Evolutionary conservation across 1,140 invertebrate genomes (phyloP).

Genomic region (Calycopis cecrops): DNA sequence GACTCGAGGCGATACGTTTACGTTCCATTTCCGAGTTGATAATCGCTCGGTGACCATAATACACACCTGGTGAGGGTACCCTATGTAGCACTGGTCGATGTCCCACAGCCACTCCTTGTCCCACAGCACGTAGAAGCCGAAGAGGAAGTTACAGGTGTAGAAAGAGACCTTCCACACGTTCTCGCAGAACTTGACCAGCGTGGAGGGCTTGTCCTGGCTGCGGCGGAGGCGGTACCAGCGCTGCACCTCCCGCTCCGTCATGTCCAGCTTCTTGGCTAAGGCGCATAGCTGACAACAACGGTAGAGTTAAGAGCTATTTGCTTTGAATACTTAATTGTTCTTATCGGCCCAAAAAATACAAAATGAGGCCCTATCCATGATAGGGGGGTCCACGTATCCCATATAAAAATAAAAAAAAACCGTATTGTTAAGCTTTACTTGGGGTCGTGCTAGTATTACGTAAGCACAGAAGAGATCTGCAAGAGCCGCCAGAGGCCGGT

Average conservation of each 20-base stretch:
- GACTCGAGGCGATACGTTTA: too few species aligned
- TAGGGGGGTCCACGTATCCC: too few species aligned
- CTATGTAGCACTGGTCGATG: conserved; percentile 93
- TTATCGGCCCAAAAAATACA: too few species aligned
- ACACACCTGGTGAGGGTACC: conserved; percentile 81
- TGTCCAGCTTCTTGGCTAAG: conserved; percentile 89
- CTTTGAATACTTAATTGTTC: too few species aligned
- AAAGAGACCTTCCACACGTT: conserved; percentile 93
- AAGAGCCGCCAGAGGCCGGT: too few species aligned
- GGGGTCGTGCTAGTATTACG: too few species aligned
- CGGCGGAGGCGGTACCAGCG: conserved; percentile 90
- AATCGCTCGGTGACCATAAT: too few species aligned
- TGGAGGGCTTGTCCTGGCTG: conserved; percentile 90
- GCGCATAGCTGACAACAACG: conserved; percentile 77
- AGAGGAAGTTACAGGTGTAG: conserved; percentile 89
- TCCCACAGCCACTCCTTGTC: conserved; percentile 97
- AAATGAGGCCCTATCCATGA: too few species aligned
- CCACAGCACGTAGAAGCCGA: conserved; percentile 90
- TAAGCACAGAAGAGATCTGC: too few species aligned
- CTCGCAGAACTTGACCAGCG: conserved; percentile 94
- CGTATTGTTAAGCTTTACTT: too few species aligned
- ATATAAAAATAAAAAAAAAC: too few species aligned
- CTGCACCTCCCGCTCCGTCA: conserved; percentile 90
- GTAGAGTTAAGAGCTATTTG: neutral
- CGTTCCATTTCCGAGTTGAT: too few species aligned